A percentile compares a stretch with the other conserved stretches of the same genome.
These are phyloP conservation scores for Rotaria sp. DNA, from an alignment of 2,888 invertebrate genomes.

Conservation along the genomic window DNA sequence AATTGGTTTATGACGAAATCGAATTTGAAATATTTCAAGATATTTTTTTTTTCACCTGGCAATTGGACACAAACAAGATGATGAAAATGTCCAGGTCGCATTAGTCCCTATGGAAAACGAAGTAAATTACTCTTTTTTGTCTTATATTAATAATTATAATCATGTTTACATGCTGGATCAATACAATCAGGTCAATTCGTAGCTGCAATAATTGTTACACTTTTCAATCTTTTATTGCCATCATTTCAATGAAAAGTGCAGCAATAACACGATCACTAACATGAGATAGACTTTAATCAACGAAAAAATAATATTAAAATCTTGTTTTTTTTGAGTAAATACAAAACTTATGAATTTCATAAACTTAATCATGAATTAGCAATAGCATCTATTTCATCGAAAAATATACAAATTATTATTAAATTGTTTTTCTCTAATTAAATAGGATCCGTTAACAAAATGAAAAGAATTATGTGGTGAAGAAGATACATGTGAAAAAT, in stretches of 20 bases:
- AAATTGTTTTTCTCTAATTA: background rate
- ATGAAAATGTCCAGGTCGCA: conserved; percentile 83
- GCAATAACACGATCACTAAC: conserved; percentile 85
- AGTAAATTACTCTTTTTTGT: conserved; percentile 30
- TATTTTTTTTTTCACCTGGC: conserved; percentile 74
- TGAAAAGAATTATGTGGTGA: background rate
- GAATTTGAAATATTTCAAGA: conserved; percentile 69
- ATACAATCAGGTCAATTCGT: no score
- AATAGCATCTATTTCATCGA: conserved; percentile 93
- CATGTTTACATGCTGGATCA: no score
- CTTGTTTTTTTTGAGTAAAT: background rate
- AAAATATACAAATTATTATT: conserved; percentile 64
- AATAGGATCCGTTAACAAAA: background rate
- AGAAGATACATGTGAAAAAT: background rate
- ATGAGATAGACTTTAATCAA: conserved; percentile 52
- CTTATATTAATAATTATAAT: background rate
- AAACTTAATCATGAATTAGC: conserved; percentile 67
- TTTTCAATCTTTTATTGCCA: conserved; percentile 74
- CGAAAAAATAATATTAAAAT: conserved; percentile 16
- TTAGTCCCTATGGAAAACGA: conserved; percentile 63
- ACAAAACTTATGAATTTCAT: conserved; percentile 13
- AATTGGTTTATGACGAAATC: conserved; percentile 64
- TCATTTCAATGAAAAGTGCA: conserved; percentile 88
- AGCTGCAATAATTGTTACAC: conserved; percentile 85
- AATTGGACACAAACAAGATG: conserved; percentile 83